A percentile compares a stretch with the other conserved stretches of the same genome.
These are phyloP conservation scores for Papilio polytes DNA, from an alignment of 1,140 invertebrate species.

Conservation along the genomic window DNA sequence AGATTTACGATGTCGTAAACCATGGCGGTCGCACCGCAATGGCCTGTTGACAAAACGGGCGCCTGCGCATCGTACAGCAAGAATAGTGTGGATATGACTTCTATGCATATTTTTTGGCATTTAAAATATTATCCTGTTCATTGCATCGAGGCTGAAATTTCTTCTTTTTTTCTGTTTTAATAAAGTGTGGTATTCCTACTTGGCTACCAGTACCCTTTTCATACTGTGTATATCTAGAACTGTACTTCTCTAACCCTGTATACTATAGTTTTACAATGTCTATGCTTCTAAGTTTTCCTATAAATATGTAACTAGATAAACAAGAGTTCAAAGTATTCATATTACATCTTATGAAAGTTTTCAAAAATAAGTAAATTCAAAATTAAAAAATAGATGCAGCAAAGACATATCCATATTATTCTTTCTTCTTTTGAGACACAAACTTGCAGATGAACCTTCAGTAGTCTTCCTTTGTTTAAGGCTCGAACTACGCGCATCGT, in stretches of 20 bases:
- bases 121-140: background rate
- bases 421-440: slow-evolving; percentile 38
- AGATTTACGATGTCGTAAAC: slow-evolving; percentile 71
- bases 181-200: no score
- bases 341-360: no score
- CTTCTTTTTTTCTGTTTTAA: no score
- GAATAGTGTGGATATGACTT: slow-evolving; percentile 41
- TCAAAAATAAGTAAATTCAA: background rate
- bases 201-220: no score
- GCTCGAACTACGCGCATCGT: slow-evolving; percentile 35
- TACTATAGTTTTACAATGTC: no score
- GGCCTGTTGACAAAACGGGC: slow-evolving; percentile 66
- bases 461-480: slow-evolving; percentile 44
- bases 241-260: no score
- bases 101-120: background rate
- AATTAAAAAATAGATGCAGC: background rate
- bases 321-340: no score
- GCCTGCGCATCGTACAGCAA: slow-evolving; percentile 44
- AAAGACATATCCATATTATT: slow-evolving; percentile 37
- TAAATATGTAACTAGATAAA: no score
- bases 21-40: slow-evolving; percentile 56
- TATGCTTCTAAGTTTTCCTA: no score
- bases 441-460: slow-evolving; percentile 36
- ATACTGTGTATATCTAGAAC: no score
- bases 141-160: no score